A percentile compares a stretch with the other conserved stretches of the same genome.
Conservation (phyloP, 2,113 vertebrate genomes). For the Corythaixoides concolor region DNA sequence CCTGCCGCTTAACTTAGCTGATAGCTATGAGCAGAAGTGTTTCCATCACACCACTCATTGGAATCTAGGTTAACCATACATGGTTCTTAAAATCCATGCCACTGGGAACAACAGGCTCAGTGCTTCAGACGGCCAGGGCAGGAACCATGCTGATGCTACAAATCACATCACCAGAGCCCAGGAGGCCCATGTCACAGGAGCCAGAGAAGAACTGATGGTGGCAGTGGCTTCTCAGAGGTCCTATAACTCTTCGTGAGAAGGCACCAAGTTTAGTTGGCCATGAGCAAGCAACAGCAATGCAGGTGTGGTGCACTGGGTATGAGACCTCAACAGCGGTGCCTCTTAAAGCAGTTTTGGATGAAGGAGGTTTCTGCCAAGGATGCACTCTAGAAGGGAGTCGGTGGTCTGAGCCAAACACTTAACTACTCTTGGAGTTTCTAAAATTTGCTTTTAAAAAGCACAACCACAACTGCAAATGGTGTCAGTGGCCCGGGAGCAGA, state of each 20-base stretch:
- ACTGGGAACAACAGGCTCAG: not conserved
- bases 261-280: not conserved
- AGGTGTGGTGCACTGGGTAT: not conserved
- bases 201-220: not conserved
- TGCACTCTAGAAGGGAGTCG: not conserved
- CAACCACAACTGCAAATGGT: not conserved
- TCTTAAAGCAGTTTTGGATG: not conserved
- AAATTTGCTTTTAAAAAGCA: not conserved
- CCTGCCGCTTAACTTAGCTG: not conserved
- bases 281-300: not conserved
- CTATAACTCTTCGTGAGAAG: not conserved
- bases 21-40: not conserved
- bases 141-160: not conserved
- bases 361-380: not conserved
- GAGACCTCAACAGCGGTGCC: rapidly evolving
- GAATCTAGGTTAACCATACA: not conserved
- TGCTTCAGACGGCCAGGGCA: not conserved
- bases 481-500: not conserved
- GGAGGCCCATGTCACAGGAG: not conserved
- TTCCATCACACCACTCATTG: not conserved
- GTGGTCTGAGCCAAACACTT: not conserved
- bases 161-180: not conserved
- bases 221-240: not conserved
- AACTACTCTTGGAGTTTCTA: not conserved
- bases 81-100: not conserved